Evolutionary conservation across 2,888 invertebrate species (phyloP).

Genomic region (Erynnis tages): DNA sequence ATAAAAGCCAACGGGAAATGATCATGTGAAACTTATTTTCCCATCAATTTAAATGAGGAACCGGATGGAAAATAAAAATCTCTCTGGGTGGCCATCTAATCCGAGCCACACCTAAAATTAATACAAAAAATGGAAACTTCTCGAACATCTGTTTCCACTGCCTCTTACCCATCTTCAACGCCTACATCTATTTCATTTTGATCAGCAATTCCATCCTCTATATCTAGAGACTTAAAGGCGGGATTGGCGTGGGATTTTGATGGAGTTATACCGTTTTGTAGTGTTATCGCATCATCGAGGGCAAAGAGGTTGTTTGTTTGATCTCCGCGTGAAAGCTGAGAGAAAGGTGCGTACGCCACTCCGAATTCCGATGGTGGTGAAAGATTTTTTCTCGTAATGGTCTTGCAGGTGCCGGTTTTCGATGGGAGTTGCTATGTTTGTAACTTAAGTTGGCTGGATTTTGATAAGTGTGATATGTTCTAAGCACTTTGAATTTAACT

Average conservation of each 20-base stretch:
- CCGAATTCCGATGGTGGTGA: conserved; percentile 67
- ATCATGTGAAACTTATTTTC: background rate
- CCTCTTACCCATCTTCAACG: background rate
- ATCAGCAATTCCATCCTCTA: conserved; percentile 1
- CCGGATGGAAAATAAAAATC: conserved; percentile 16
- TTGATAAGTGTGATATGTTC: too few relatives aligned
- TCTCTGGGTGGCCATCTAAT: conserved; percentile 26
- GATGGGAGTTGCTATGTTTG: too few relatives aligned
- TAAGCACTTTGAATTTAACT: too few relatives aligned
- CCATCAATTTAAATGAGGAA: background rate
- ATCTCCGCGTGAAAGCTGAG: conserved; percentile 64
- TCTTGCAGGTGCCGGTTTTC: conserved; percentile 35
- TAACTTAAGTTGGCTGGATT: too few relatives aligned
- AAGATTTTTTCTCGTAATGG: conserved; percentile 51
- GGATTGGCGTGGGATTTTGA: conserved; percentile 11
- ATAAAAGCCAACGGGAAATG: too few relatives aligned
- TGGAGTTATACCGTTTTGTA: conserved; percentile 36
- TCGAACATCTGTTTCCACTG: conserved; percentile 48
- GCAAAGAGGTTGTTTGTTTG: conserved; percentile 56
- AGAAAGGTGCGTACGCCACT: conserved; percentile 58
- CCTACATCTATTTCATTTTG: background rate
- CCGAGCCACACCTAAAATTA: conserved; percentile 33
- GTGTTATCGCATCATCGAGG: conserved; percentile 46
- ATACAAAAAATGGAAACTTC: conserved; percentile 50
- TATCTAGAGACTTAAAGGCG: background rate